phyloP scores from a whole-genome alignment of 2,113 vertebrate genomes.

The Lepus timidus region DNA sequence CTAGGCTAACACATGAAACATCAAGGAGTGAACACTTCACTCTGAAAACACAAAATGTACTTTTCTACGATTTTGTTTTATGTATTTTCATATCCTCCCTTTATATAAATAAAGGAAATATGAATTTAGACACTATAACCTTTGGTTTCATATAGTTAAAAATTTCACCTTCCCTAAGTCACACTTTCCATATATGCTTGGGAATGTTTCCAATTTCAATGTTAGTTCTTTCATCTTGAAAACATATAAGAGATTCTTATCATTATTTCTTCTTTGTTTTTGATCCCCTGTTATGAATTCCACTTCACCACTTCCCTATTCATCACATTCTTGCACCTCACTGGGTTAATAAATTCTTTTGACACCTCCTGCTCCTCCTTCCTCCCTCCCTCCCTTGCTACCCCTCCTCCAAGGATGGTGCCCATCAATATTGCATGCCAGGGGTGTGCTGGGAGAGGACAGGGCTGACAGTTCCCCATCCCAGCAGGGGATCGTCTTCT shows the following conservation, averaged over 20 bases:
- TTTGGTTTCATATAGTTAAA: conserved; percentile 40
- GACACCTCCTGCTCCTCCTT: conserved; percentile 47
- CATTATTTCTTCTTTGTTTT: conserved; percentile 64
- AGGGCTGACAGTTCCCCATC: conserved; percentile 38
- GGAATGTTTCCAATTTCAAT: conserved; percentile 38
- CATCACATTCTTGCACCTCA: conserved; percentile 63
- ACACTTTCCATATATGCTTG: background rate
- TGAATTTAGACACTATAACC: conserved; percentile 9
- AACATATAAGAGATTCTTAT: conserved; percentile 40
- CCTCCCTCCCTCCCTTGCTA: background rate
- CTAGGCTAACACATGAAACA: background rate
- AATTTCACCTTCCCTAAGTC: background rate
- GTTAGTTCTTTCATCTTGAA: conserved; percentile 12
- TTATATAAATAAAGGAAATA: conserved; percentile 23
- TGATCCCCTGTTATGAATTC: conserved; percentile 23
- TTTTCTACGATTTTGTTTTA: background rate
- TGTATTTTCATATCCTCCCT: background rate
- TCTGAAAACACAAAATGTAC: background rate
- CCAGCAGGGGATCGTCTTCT: conserved; percentile 56
- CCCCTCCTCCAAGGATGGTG: conserved; percentile 27
- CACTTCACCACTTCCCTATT: conserved; percentile 60
- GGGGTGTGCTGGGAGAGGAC: conserved; percentile 38
- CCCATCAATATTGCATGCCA: conserved; percentile 74
- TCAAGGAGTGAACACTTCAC: background rate
- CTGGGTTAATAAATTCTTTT: conserved; percentile 73